Conservation (phyloP, 1,140 invertebrate species). For the Cephus cinctus region DNA sequence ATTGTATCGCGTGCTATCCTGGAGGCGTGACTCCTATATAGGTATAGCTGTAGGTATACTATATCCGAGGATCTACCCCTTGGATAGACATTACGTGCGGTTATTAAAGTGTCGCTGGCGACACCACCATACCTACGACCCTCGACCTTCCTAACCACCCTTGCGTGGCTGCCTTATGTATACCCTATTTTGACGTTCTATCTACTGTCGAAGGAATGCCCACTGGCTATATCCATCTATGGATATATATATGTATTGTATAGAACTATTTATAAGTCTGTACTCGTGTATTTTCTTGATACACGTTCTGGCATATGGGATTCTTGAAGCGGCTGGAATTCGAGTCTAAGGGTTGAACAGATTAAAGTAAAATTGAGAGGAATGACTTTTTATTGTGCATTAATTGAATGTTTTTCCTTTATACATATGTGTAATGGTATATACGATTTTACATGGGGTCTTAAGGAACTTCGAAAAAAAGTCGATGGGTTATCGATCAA, state of each 20-base stretch:
- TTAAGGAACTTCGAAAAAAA: too few species aligned
- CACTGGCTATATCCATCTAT: too few species aligned
- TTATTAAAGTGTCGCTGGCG: slow-evolving; percentile 5
- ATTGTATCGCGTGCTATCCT: too few species aligned
- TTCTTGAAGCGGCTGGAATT: slow-evolving; percentile 1
- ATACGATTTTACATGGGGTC: too few species aligned
- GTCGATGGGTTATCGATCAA: not conserved
- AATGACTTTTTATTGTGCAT: too few species aligned
- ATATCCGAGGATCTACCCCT: not conserved
- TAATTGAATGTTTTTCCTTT: too few species aligned
- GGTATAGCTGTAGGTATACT: not conserved
- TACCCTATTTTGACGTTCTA: too few species aligned
- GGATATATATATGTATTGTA: not conserved
- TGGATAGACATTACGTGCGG: slow-evolving; percentile 7
- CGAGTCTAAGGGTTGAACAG: not conserved
- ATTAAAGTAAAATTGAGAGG: slow-evolving; percentile 5
- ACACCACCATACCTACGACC: not conserved
- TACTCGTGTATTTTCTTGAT: slow-evolving; percentile 6
- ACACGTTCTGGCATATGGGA: slow-evolving; percentile 6
- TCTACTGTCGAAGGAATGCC: too few species aligned
- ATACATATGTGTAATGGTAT: too few species aligned
- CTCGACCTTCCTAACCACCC: not conserved
- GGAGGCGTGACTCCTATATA: too few species aligned
- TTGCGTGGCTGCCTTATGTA: too few species aligned
- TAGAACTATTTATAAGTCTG: slow-evolving; percentile 4